Evolutionary conservation across 2,113 vertebrate genomes (phyloP), one percentile per base, ranked within the genome.

Genomic region (Pimephales promelas): DNA sequence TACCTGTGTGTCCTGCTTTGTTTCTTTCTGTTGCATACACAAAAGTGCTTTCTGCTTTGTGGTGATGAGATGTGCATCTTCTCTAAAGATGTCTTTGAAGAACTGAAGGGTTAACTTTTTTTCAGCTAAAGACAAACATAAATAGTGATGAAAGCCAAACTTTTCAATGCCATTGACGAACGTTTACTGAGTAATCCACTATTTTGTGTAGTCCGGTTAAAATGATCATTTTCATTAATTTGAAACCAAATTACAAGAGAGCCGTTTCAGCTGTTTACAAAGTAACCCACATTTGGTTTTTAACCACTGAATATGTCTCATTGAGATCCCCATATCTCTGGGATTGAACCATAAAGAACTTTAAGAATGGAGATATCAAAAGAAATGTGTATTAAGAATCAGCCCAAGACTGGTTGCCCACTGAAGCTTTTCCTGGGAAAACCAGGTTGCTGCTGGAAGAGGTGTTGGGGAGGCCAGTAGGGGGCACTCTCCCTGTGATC

Each of bases 1-100:
- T 10, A 52, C 57, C 43, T 62, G 36, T 59, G 26, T 62, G 43
- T 54, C 68, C 75, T 71, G 49, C 49, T 79, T 43, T 43, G 45
- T n/a, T 77, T 77, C n/a, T 75, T 5, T 64, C 31, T 49, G 14
- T 40, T 34, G 52, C 66, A 49, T 73, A 54, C 57, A 43, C 57
- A 47, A 76, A 76, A n/a, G 31, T 43, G 7, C 74, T 3, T 59
- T 22, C n/a, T 56, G 66, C 14, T 68, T 59, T 57, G 18, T 43
- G 31, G 20, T 36, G 22, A 45, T 18, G 40, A 8, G 13, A 56
- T 56, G 47, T 22, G 40, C 8, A 57, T 16, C 36, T 68, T 28
- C 66, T 70, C 36, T 40, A 6, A 70, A n/a, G 66, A 70, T 49
- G 11, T 24, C 31, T 40, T 13, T 14, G 7, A 73, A 73, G 24